Percentiles rank a stretch among this genome's conserved stretches.
These are phyloP conservation scores for Muscicapa striata DNA, from an alignment of 2,797 vertebrate genomes.

Conservation along the genomic window DNA sequence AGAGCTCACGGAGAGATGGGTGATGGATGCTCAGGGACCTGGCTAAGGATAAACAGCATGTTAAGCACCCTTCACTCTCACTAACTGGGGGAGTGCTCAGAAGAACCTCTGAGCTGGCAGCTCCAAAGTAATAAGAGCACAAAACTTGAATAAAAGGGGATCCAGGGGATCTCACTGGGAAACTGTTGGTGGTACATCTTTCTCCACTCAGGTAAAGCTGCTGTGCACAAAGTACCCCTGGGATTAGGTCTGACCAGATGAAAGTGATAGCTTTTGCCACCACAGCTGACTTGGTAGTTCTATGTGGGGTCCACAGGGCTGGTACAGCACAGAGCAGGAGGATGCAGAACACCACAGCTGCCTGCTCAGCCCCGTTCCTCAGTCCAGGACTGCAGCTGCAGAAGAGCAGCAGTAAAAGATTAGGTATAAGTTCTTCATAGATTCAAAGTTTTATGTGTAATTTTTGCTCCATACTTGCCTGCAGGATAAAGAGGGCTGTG, in stretches of 20 bases:
- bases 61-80: not conserved
- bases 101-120: not conserved
- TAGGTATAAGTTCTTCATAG: not conserved
- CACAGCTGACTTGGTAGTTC: not conserved
- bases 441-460: not conserved
- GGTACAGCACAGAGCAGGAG: not conserved
- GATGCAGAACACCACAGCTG: not conserved
- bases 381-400: not conserved
- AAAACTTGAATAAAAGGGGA: not conserved
- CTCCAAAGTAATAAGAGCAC: not conserved
- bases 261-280: not conserved
- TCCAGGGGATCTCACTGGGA: not conserved
- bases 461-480: not conserved
- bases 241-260: not conserved
- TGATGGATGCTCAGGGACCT: not conserved
- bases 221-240: not conserved
- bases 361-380: not conserved
- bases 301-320: rapidly evolving
- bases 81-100: not conserved
- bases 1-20: rapidly evolving
- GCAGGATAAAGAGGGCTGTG: not conserved
- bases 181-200: not conserved
- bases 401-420: not conserved
- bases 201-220: not conserved
- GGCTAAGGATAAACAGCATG: not conserved